These are phyloP conservation scores for Bugula neritina DNA, from an alignment of 2,888 invertebrate genomes.

Conservation along the genomic window DNA sequence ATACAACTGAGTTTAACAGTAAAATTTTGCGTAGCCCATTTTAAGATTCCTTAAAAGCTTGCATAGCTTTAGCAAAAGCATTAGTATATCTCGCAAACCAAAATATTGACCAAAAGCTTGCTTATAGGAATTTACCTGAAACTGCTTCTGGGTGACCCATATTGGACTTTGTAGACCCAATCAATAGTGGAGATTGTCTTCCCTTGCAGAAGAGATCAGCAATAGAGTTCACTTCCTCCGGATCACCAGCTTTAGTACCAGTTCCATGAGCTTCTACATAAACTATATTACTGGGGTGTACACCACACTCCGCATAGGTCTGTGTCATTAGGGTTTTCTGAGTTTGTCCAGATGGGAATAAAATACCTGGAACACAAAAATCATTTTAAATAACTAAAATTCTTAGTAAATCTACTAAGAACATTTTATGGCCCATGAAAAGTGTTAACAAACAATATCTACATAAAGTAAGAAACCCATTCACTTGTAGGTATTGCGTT, in stretches of 20 bases:
- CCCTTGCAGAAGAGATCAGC: conserved; percentile 61
- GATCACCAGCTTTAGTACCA: conserved; percentile 89
- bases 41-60: no score
- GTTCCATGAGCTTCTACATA: conserved; percentile 98
- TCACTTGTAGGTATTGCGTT: no score
- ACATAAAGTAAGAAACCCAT: no score
- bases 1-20: no score
- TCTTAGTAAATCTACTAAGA: no score
- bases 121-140: conserved; percentile 47
- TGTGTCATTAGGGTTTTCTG: conserved; percentile 65
- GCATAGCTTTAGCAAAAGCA: no score
- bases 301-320: conserved; percentile 74
- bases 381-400: no score
- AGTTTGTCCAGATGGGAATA: conserved; percentile 61
- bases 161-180: conserved; percentile 96
- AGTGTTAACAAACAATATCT: no score
- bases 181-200: conserved; percentile 65
- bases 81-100: no score
- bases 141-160: conserved; percentile 95
- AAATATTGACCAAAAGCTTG: no score
- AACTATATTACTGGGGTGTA: conserved; percentile 74
- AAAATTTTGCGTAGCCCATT: no score
- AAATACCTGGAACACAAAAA: conserved; percentile 49
- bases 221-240: conserved; percentile 92
- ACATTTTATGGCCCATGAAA: no score